Evolutionary conservation across 2,888 invertebrate genomes (phyloP).

Genomic region (Nycteola revayana): DNA sequence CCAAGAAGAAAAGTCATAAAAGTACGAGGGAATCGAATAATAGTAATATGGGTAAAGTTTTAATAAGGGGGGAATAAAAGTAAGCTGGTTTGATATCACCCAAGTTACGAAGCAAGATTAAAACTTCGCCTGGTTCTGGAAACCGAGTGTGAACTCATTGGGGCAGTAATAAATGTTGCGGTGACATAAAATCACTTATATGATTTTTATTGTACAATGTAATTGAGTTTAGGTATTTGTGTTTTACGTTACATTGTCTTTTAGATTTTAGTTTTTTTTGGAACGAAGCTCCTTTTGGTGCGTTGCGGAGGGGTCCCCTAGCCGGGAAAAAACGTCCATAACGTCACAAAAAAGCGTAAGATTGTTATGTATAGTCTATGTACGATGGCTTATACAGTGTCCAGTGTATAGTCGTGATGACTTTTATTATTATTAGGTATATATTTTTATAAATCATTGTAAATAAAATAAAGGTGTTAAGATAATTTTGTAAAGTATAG

Average conservation of each 20-base stretch:
- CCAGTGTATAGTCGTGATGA: not conserved
- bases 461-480: too few relatives aligned
- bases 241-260: too few relatives aligned
- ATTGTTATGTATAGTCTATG: not conserved
- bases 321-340: too few relatives aligned
- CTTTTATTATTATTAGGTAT: not conserved
- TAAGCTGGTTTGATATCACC: slow-evolving; percentile 58
- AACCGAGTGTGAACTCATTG: slow-evolving; percentile 55
- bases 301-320: too few relatives aligned
- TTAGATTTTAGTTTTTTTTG: too few relatives aligned
- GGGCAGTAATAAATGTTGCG: slow-evolving; percentile 41
- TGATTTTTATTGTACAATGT: slow-evolving; percentile 25
- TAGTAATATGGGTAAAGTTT: slow-evolving; percentile 71
- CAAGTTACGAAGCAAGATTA: slow-evolving; percentile 63
- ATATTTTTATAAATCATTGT: too few relatives aligned
- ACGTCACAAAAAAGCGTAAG: too few relatives aligned
- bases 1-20: slow-evolving; percentile 60
- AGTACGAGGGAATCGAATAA: slow-evolving; percentile 55
- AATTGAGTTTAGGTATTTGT: slow-evolving; percentile 15
- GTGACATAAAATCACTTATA: slow-evolving; percentile 36
- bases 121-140: slow-evolving; percentile 51
- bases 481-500: not conserved
- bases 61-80: slow-evolving; percentile 66
- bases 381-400: not conserved
- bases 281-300: too few relatives aligned